Evolutionary conservation across 2,113 vertebrate genomes (phyloP).

Genomic region (Heptranchias perlo): DNA sequence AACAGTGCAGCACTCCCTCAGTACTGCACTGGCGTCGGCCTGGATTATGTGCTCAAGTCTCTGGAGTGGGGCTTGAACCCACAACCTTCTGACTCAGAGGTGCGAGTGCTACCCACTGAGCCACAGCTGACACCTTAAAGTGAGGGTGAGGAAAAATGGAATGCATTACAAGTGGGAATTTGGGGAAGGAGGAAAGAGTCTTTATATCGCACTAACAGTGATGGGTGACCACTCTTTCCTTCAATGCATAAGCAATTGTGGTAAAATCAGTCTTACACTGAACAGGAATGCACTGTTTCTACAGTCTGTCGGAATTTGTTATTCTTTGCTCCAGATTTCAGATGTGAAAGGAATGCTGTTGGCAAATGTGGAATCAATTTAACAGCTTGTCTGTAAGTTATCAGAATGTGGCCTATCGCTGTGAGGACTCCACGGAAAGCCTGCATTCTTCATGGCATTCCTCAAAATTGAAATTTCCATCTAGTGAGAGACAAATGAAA

Average conservation of each 20-base stretch:
- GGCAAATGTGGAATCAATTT: constrained; percentile 11
- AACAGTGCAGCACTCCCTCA: not conserved
- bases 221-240: not conserved
- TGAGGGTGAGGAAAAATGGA: not conserved
- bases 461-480: not conserved
- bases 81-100: not conserved
- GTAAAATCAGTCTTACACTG: not conserved
- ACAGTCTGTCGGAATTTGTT: not conserved
- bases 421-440: not conserved
- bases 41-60: not conserved
- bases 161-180: not conserved
- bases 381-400: not conserved
- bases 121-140: not conserved
- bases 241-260: not conserved
- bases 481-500: not conserved
- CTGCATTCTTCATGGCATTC: not conserved
- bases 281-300: not conserved
- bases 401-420: not conserved
- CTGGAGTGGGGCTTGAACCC: not conserved
- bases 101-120: too few relatives aligned
- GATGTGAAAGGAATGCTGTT: not conserved
- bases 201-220: not conserved
- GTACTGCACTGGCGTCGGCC: not conserved
- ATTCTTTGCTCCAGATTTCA: not conserved
- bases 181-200: not conserved